phyloP scores from a whole-genome alignment of 2,797 vertebrate genomes.

The Anomalospiza imberbis region DNA sequence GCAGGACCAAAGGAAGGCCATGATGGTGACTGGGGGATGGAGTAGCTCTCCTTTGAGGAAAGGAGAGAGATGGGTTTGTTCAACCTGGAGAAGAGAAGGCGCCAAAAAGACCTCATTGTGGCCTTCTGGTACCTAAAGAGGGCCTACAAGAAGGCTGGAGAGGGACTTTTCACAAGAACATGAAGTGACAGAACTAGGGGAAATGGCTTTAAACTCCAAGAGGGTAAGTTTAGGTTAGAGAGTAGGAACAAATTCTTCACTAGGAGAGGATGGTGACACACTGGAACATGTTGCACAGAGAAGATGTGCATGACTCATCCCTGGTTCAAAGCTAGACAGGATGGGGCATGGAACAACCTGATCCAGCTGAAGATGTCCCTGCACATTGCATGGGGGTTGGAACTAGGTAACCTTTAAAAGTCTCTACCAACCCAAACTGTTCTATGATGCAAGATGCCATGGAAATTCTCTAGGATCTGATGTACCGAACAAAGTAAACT shows the following conservation, averaged over 20 bases:
- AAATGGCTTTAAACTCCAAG: not conserved
- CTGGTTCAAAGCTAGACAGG: not conserved
- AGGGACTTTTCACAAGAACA: not conserved
- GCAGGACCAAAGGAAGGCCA: not conserved
- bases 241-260: not conserved
- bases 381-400: rapidly evolving
- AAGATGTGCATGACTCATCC: too few relatives aligned
- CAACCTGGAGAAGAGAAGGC: not conserved
- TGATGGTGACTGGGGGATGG: too few relatives aligned
- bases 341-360: not conserved
- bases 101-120: not conserved
- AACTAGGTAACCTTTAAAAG: not conserved
- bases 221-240: not conserved
- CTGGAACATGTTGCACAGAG: not conserved
- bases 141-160: not conserved
- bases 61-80: not conserved
- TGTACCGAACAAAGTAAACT: not conserved
- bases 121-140: not conserved
- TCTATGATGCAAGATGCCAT: not conserved
- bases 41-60: not conserved
- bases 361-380: not conserved
- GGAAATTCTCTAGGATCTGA: not conserved
- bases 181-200: not conserved
- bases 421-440: not conserved
- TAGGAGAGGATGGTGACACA: not conserved